phyloP scores from a whole-genome alignment of 2,888 invertebrate genomes.

The Epistrophe eligans region DNA sequence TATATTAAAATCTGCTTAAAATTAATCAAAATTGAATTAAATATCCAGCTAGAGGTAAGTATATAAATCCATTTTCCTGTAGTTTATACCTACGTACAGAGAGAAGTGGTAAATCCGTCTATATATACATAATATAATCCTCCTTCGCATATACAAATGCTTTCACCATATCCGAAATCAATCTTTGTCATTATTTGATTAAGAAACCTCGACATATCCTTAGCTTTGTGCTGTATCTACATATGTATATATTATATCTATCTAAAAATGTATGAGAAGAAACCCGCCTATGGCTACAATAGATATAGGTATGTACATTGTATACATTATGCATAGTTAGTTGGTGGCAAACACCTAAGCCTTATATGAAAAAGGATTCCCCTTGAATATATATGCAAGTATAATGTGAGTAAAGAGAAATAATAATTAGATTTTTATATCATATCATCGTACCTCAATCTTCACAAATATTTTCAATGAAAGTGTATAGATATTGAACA shows the following conservation, averaged over 20 bases:
- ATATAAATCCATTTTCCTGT: not conserved
- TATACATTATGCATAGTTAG: not conserved
- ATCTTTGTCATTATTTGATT: conserved; percentile 71
- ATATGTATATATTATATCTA: not conserved
- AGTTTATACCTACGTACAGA: not conserved
- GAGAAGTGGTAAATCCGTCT: not conserved
- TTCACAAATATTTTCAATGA: not conserved
- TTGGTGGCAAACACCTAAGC: not conserved
- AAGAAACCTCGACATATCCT: conserved; percentile 51
- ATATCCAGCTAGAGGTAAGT: not conserved
- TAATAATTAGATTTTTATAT: conserved; percentile 47
- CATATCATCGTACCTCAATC: not conserved
- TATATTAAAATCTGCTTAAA: not conserved
- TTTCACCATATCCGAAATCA: conserved; percentile 41
- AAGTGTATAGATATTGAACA: not conserved
- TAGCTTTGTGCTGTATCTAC: not conserved
- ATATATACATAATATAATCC: not conserved
- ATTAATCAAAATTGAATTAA: not conserved
- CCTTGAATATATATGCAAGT: not conserved
- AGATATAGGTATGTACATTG: not conserved
- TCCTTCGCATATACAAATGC: conserved; percentile 9
- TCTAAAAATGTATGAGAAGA: not conserved
- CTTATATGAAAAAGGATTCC: conserved; percentile 18
- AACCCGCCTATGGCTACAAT: not conserved
- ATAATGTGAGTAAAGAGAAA: conserved; percentile 29